phyloP scores from a whole-genome alignment of 2,888 invertebrate species.

The Pheosia gnoma region DNA sequence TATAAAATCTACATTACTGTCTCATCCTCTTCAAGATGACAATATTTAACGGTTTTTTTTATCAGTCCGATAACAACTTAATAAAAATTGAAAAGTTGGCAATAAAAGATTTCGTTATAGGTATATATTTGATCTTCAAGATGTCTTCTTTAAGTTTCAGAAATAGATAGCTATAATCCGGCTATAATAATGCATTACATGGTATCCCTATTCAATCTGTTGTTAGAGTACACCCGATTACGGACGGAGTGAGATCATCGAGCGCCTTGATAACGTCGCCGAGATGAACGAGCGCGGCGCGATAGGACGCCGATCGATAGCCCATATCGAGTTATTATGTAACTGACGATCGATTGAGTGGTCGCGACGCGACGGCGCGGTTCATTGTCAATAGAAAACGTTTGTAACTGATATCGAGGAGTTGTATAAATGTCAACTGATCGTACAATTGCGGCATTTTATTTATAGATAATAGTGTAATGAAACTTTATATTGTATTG shows the following conservation, averaged over 20 bases:
- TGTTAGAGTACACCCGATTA: constrained; percentile 7
- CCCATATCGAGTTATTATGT: not conserved
- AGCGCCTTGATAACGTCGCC: constrained; percentile 11
- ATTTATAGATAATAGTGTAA: not conserved
- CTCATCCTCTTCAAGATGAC: too few species aligned
- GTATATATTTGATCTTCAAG: too few species aligned
- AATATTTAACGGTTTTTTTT: too few species aligned
- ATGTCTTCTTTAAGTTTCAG: too few species aligned
- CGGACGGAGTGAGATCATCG: constrained; percentile 36
- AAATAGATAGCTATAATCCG: not conserved
- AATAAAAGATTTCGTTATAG: too few species aligned
- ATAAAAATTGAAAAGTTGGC: too few species aligned
- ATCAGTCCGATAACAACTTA: too few species aligned
- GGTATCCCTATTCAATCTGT: not conserved
- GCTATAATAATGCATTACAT: not conserved
- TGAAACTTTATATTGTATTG: too few species aligned
- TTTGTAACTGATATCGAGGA: not conserved
- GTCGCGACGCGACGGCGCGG: not conserved
- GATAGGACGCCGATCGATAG: constrained; percentile 4
- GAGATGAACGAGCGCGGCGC: constrained; percentile 4
- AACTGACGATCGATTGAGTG: constrained; percentile 3
- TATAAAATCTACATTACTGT: too few species aligned
- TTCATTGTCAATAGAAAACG: too few species aligned
- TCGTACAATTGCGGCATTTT: not conserved
- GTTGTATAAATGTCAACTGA: not conserved